These are phyloP conservation scores for Saimiri boliviensis DNA, from an alignment of 2,113 vertebrate genomes.

Conservation along the genomic window DNA sequence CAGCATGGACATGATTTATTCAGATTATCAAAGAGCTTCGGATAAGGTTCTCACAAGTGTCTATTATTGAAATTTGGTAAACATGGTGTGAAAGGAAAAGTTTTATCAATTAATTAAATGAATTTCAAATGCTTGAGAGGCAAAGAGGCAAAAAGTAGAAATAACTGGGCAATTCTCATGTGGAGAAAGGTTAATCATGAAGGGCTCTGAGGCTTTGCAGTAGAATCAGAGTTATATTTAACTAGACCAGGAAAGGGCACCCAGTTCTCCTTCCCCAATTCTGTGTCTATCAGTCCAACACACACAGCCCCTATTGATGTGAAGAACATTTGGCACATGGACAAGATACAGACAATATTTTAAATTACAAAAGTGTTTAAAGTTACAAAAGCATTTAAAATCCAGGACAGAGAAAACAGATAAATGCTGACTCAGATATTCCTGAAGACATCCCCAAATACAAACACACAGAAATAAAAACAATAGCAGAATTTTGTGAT, in stretches of 20 bases:
- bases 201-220: slow-evolving; percentile 28
- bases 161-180: slow-evolving; percentile 64
- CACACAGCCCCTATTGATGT: slow-evolving; percentile 55
- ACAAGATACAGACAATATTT: background rate
- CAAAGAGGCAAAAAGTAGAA: slow-evolving; percentile 55
- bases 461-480: slow-evolving; percentile 1
- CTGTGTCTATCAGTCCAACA: background rate
- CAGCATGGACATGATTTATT: slow-evolving; percentile 66
- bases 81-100: slow-evolving; percentile 67
- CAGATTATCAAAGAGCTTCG: slow-evolving; percentile 75
- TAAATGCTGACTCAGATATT: background rate
- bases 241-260: slow-evolving; percentile 18
- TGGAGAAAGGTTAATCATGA: slow-evolving; percentile 60
- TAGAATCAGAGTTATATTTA: slow-evolving; percentile 56
- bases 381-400: background rate
- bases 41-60: slow-evolving; percentile 73
- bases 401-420: background rate
- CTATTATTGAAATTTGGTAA: slow-evolving; percentile 77
- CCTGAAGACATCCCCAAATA: background rate
- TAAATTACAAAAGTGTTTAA: too few relatives aligned
- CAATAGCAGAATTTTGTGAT: slow-evolving; percentile 6
- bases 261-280: background rate
- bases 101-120: slow-evolving; percentile 72
- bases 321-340: background rate
- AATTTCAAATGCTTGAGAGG: slow-evolving; percentile 66